These are phyloP conservation scores for Drosophila meridionalis DNA, from an alignment of 2,888 invertebrate genomes.

Conservation along the genomic window DNA sequence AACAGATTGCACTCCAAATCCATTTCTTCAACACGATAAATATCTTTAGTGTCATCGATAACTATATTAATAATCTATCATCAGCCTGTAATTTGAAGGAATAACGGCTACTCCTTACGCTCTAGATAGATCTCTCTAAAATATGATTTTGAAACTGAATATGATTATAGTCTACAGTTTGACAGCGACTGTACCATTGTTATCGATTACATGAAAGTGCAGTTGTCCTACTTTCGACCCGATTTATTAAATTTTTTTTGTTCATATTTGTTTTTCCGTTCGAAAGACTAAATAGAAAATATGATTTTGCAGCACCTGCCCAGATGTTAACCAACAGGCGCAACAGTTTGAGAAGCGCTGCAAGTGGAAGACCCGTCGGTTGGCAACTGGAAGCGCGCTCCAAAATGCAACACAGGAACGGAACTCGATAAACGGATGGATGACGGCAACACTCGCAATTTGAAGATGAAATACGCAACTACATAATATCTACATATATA, in stretches of 20 bases:
- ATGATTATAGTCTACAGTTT: background rate
- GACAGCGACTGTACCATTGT: background rate
- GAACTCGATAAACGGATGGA: constrained; percentile 2
- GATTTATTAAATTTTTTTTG: background rate
- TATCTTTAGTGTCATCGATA: no score
- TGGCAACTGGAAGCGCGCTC: constrained; percentile 13
- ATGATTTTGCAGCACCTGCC: constrained; percentile 19
- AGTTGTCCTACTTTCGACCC: background rate
- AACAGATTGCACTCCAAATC: no score
- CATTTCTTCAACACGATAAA: no score
- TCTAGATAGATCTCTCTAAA: background rate
- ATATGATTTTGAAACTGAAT: no score
- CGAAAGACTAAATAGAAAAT: constrained; percentile 4
- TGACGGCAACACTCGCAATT: constrained; percentile 11
- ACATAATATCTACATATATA: background rate
- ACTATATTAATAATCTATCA: no score
- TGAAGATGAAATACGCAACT: background rate
- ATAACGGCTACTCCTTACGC: background rate
- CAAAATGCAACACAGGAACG: constrained; percentile 2
- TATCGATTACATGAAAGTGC: background rate
- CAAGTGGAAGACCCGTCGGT: constrained; percentile 1
- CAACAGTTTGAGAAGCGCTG: background rate
- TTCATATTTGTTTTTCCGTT: background rate
- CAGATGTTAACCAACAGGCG: constrained; percentile 19
- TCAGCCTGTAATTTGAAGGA: background rate